Percentiles rank a stretch among this genome's conserved stretches.
Conservation (phyloP, 2,888 invertebrate species). For the Andricus curvator region DNA sequence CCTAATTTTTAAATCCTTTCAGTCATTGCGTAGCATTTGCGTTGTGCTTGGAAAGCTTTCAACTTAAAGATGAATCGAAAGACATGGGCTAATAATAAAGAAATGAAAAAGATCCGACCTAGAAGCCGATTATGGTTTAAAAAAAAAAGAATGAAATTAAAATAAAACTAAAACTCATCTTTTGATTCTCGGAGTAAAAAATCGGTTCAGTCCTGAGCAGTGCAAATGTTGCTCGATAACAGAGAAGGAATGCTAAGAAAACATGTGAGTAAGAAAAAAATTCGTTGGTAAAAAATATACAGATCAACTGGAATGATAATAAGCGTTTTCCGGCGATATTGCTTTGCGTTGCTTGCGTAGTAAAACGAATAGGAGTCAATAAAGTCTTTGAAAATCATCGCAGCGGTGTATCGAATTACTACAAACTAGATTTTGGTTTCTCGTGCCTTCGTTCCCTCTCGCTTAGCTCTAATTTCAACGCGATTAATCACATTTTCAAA, state of each 20-base stretch:
- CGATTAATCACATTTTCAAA: constrained; percentile 35
- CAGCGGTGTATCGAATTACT: constrained; percentile 49
- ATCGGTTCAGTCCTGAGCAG: constrained; percentile 35
- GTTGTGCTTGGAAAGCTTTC: not conserved
- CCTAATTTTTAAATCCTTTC: not conserved
- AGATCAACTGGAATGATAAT: constrained; percentile 36
- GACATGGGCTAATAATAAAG: constrained; percentile 9
- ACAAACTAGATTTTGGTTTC: constrained; percentile 65
- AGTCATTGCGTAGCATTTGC: constrained; percentile 28
- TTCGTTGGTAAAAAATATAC: constrained; percentile 37
- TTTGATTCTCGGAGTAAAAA: constrained; percentile 32
- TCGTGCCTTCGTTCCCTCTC: constrained; percentile 35
- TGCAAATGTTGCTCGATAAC: constrained; percentile 31
- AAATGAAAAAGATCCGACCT: constrained; percentile 14
- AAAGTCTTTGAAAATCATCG: constrained; percentile 14
- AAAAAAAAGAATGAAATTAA: constrained; percentile 1
- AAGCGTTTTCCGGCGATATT: constrained; percentile 19
- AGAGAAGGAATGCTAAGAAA: constrained; percentile 34
- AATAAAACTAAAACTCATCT: constrained; percentile 22
- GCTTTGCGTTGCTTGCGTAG: not conserved
- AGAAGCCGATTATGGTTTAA: not conserved
- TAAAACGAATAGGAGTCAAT: constrained; percentile 26
- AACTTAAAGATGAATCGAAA: constrained; percentile 32
- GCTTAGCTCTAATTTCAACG: constrained; percentile 25
- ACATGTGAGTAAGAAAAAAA: not conserved